Evolutionary conservation across 2,797 vertebrate genomes (phyloP).

Genomic region (Xenops minutus): DNA sequence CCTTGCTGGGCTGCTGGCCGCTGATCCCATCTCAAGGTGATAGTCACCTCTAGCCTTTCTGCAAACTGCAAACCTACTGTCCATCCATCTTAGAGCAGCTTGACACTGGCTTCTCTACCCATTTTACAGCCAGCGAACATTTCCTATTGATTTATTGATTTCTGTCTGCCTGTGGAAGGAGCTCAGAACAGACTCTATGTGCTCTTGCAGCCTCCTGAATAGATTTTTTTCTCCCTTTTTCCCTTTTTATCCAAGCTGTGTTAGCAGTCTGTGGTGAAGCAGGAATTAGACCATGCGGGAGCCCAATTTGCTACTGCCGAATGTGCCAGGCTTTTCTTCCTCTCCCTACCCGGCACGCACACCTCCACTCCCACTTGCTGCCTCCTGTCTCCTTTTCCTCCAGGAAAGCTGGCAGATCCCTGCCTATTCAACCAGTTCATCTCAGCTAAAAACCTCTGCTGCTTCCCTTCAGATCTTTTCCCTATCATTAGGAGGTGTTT

Average conservation of each 20-base stretch:
- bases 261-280: slow-evolving; percentile 81
- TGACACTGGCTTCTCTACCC: slow-evolving; percentile 89
- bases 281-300: slow-evolving; percentile 90
- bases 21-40: slow-evolving; percentile 81
- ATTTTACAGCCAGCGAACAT: slow-evolving; percentile 95
- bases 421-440: not conserved
- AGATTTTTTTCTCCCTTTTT: slow-evolving; percentile 86
- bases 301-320: slow-evolving; percentile 84
- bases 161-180: slow-evolving; percentile 92
- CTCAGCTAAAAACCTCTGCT: not conserved
- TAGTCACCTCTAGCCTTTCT: slow-evolving; percentile 83
- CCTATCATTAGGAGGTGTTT: slow-evolving; percentile 3
- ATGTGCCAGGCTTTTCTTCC: slow-evolving; percentile 74
- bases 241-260: slow-evolving; percentile 84
- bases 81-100: slow-evolving; percentile 92
- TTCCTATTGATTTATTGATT: slow-evolving; percentile 99
- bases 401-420: not conserved
- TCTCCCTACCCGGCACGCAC: not conserved
- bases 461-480: not conserved
- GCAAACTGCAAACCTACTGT: slow-evolving; percentile 81
- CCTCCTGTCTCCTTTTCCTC: not conserved
- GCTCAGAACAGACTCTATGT: slow-evolving; percentile 87
- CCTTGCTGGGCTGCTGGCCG: slow-evolving; percentile 73
- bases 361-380: not conserved
- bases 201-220: slow-evolving; percentile 83